A percentile compares a stretch with the other conserved stretches of the same genome.
These are phyloP conservation scores for Torymus aiolomorphi DNA, from an alignment of 2,888 invertebrate genomes.

Conservation along the genomic window DNA sequence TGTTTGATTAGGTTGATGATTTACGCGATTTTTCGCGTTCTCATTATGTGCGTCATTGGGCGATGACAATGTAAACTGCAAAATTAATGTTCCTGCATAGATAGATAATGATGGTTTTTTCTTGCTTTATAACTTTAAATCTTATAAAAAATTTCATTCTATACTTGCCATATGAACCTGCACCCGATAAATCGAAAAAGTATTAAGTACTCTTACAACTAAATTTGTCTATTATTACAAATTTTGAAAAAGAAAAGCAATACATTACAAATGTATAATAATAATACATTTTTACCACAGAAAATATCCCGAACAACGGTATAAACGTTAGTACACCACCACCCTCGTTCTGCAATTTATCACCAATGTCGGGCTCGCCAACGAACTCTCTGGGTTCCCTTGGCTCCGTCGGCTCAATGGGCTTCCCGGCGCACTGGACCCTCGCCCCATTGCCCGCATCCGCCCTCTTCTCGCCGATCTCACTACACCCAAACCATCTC, in stretches of 20 bases:
- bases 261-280: too few species aligned
- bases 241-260: background rate
- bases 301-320: conserved; percentile 45
- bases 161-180: too few species aligned
- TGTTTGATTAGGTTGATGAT: too few species aligned
- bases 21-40: too few species aligned
- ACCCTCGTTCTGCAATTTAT: conserved; percentile 67
- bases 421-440: conserved; percentile 70
- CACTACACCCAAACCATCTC: conserved; percentile 63
- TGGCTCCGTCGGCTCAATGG: conserved; percentile 63
- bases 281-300: conserved; percentile 1
- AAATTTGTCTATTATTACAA: background rate
- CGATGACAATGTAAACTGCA: too few species aligned
- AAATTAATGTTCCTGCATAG: too few species aligned
- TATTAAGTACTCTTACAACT: too few species aligned
- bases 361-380: conserved; percentile 71
- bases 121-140: too few species aligned
- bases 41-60: too few species aligned
- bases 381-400: conserved; percentile 61
- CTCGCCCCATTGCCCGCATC: conserved; percentile 64
- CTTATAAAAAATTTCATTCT: too few species aligned
- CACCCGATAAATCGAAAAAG: too few species aligned
- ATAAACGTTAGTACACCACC: conserved; percentile 62
- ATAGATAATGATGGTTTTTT: too few species aligned
- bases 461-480: conserved; percentile 67